Conservation (phyloP, 2,888 invertebrate genomes). For the Cryptocephalus primarius region DNA sequence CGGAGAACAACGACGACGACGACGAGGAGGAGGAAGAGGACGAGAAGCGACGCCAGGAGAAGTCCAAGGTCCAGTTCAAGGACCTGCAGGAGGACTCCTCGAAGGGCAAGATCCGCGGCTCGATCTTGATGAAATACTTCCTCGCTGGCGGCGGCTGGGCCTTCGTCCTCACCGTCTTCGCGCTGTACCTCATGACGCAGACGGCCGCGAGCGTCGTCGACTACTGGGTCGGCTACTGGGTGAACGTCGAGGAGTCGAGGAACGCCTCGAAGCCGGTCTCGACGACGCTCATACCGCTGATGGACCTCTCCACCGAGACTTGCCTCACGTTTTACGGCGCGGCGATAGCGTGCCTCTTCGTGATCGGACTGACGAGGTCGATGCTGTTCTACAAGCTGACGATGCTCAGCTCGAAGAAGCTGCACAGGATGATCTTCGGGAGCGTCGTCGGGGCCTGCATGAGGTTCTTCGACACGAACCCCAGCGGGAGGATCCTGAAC, state of each 20-base stretch:
- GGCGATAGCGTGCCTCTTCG: slow-evolving; percentile 26
- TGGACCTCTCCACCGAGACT: slow-evolving; percentile 28
- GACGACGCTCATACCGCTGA: slow-evolving; percentile 3
- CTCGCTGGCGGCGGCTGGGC: slow-evolving; percentile 43
- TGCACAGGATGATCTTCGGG: slow-evolving; percentile 63
- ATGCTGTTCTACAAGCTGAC: slow-evolving; percentile 53
- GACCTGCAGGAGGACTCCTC: slow-evolving; percentile 46
- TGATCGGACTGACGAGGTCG: slow-evolving; percentile 50
- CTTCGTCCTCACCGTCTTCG: slow-evolving; percentile 39
- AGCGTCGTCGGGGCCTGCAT: slow-evolving; percentile 44
- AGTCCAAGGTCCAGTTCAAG: slow-evolving; percentile 37
- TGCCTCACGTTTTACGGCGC: slow-evolving; percentile 52
- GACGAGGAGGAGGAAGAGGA: slow-evolving; percentile 33
- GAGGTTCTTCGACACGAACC: slow-evolving; percentile 76
- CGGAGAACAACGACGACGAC: slow-evolving; percentile 31
- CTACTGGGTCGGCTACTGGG: slow-evolving; percentile 66
- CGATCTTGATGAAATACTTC: slow-evolving; percentile 47
- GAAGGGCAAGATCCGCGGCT: slow-evolving; percentile 50
- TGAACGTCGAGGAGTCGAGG: slow-evolving; percentile 27
- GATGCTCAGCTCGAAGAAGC: slow-evolving; percentile 51
- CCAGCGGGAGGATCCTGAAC: slow-evolving; percentile 67
- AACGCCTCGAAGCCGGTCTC: slow-evolving; percentile 5
- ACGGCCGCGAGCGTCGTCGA: slow-evolving; percentile 54
- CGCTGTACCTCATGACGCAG: slow-evolving; percentile 50
- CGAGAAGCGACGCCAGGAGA: slow-evolving; percentile 17